Conservation (phyloP, 2,113 vertebrate genomes). For the Nansenia antarctica region DNA sequence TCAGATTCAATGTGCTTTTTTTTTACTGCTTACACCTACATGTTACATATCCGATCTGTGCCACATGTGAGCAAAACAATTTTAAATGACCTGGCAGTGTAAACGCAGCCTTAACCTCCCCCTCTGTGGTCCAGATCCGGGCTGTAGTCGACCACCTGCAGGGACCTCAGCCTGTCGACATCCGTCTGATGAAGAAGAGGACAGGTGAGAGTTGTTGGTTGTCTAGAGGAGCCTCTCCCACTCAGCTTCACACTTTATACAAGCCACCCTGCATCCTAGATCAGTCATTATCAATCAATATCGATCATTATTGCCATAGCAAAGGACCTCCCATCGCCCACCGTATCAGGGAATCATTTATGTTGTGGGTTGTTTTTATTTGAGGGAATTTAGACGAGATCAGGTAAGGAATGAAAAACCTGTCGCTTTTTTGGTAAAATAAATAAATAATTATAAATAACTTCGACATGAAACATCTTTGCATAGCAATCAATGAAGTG, state of each 20-base stretch:
- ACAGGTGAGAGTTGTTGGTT: slow-evolving; percentile 86
- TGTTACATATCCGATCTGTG: no score
- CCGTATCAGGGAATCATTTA: slow-evolving; percentile 11
- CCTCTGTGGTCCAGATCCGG: slow-evolving; percentile 78
- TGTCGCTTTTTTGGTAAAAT: neutral
- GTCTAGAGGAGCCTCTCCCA: slow-evolving; percentile 52
- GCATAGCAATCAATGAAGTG: neutral
- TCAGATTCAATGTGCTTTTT: no score
- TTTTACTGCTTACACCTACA: no score
- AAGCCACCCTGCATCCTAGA: slow-evolving; percentile 74
- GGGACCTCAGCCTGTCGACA: slow-evolving; percentile 91
- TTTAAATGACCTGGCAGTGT: neutral
- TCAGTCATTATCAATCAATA: slow-evolving; percentile 83
- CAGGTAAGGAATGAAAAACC: slow-evolving; percentile 46
- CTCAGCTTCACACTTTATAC: slow-evolving; percentile 61
- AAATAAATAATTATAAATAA: no score
- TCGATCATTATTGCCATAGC: neutral
- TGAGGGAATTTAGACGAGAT: neutral
- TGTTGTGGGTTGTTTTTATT: slow-evolving; percentile 18
- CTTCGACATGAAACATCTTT: neutral
- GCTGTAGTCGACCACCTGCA: slow-evolving; percentile 85
- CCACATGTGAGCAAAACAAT: no score
- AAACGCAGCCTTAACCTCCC: neutral
- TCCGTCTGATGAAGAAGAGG: slow-evolving; percentile 93
- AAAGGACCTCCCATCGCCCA: neutral